A percentile compares a stretch with the other conserved stretches of the same genome.
phyloP scores from a whole-genome alignment of 2,888 invertebrate genomes.

The Noctua pronuba region DNA sequence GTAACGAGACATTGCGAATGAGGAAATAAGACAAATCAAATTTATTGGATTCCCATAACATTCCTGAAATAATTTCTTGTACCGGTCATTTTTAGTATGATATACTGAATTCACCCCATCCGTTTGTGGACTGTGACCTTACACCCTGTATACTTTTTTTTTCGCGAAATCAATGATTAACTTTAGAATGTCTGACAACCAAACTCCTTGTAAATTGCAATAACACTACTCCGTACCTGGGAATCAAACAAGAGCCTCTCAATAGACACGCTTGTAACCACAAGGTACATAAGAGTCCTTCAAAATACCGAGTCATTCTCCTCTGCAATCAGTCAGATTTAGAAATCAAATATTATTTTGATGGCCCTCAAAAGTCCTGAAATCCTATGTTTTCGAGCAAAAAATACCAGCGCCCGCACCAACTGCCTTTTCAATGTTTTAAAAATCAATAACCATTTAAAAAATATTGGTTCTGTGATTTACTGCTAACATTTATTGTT shows the following conservation, averaged over 20 bases:
- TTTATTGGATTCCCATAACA: no score
- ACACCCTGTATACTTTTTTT: no score
- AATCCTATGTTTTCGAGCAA: neutral
- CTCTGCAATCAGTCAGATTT: slow-evolving; percentile 10
- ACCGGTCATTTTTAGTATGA: no score
- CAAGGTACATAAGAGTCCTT: slow-evolving; percentile 17
- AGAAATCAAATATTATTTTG: neutral
- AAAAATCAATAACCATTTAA: slow-evolving; percentile 43
- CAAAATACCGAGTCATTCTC: slow-evolving; percentile 33
- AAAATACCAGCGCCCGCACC: neutral
- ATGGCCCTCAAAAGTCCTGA: neutral
- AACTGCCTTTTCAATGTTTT: slow-evolving; percentile 23
- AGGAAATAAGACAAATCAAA: no score
- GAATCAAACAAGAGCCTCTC: slow-evolving; percentile 47
- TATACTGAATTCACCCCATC: no score
- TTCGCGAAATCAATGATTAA: neutral
- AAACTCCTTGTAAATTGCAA: slow-evolving; percentile 35
- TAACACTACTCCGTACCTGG: slow-evolving; percentile 25
- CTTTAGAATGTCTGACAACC: slow-evolving; percentile 10
- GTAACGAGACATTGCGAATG: no score
- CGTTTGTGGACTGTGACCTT: no score
- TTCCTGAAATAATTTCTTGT: no score
- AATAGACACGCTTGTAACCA: slow-evolving; percentile 33
- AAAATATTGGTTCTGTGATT: slow-evolving; percentile 55
- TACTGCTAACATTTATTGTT: slow-evolving; percentile 48